Evolutionary conservation across 1,140 invertebrate genomes (phyloP).

Genomic region (Aphelenchoides besseyi): DNA sequence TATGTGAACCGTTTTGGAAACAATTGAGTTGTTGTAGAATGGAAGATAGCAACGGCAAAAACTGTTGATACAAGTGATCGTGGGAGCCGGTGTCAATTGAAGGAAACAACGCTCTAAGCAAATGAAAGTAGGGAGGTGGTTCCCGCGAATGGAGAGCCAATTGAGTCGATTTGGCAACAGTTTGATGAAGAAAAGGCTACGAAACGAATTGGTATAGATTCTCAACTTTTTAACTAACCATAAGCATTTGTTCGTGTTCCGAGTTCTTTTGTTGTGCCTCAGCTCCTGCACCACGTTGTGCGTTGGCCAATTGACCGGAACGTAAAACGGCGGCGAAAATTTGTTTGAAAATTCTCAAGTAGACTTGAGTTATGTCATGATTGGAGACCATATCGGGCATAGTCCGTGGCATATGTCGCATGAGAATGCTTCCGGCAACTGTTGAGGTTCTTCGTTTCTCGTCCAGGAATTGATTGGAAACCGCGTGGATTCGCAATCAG

Average conservation of each 20-base stretch:
- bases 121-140: constrained; percentile 82
- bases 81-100: constrained; percentile 97
- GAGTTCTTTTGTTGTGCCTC: constrained; percentile 67
- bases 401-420: constrained; percentile 85
- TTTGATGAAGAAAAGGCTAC: constrained; percentile 44
- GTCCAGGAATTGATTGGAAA: constrained; percentile 91
- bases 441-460: constrained; percentile 82
- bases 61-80: constrained; percentile 94
- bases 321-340: constrained; percentile 90
- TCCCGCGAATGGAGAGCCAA: constrained; percentile 92
- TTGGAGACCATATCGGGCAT: constrained; percentile 95
- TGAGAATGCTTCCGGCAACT: constrained; percentile 90
- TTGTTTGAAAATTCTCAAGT: constrained; percentile 88
- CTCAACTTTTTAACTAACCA: constrained; percentile 50
- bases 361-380: constrained; percentile 85
- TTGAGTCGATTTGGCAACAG: constrained; percentile 77
- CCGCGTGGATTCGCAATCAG: constrained; percentile 67
- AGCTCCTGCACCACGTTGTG: neutral
- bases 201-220: constrained; percentile 30
- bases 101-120: constrained; percentile 74
- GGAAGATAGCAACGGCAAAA: constrained; percentile 88
- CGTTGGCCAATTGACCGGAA: constrained; percentile 23
- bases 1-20: constrained; percentile 89
- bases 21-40: constrained; percentile 73
- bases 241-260: constrained; percentile 94